Conservation (phyloP, 1,140 invertebrate genomes). For the Psilanteris sp. region DNA sequence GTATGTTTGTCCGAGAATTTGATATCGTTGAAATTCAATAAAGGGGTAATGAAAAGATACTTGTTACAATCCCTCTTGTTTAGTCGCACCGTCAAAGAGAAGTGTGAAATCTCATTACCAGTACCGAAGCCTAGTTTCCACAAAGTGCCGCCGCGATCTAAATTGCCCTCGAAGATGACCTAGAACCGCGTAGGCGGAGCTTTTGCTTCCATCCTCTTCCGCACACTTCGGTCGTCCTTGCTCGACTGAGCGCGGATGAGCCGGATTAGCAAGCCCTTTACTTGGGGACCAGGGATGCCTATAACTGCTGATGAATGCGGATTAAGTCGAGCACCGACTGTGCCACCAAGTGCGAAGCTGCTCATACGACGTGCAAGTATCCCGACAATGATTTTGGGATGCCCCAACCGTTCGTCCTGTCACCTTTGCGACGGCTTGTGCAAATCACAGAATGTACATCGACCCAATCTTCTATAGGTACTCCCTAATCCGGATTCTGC, state of each 20-base stretch:
- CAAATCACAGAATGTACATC: slow-evolving; percentile 39
- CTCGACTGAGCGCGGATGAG: slow-evolving; percentile 66
- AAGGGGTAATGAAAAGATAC: slow-evolving; percentile 59
- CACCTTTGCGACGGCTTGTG: slow-evolving; percentile 32
- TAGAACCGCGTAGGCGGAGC: slow-evolving; percentile 61
- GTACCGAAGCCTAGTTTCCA: slow-evolving; percentile 53
- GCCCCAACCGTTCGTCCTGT: slow-evolving; percentile 17
- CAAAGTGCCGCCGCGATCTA: slow-evolving; percentile 59
- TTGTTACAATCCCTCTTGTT: slow-evolving; percentile 59
- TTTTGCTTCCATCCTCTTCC: slow-evolving; percentile 42
- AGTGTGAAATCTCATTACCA: slow-evolving; percentile 51
- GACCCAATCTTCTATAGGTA: slow-evolving; percentile 50
- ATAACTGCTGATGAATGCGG: slow-evolving; percentile 66
- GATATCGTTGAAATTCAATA: slow-evolving; percentile 60
- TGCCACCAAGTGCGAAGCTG: slow-evolving; percentile 56
- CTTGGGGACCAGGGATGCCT: slow-evolving; percentile 51
- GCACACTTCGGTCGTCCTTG: slow-evolving; percentile 46
- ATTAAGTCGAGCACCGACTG: slow-evolving; percentile 55
- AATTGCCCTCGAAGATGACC: slow-evolving; percentile 61
- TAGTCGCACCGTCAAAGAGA: slow-evolving; percentile 51
- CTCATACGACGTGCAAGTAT: slow-evolving; percentile 50
- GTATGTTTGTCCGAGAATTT: slow-evolving; percentile 53
- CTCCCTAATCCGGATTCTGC: slow-evolving; percentile 50
- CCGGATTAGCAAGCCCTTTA: slow-evolving; percentile 67
- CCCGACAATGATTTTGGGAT: slow-evolving; percentile 43